A percentile compares a stretch with the other conserved stretches of the same genome.
Evolutionary conservation across 2,113 vertebrate genomes (phyloP).

Genomic region (Mystacornis crossleyi): DNA sequence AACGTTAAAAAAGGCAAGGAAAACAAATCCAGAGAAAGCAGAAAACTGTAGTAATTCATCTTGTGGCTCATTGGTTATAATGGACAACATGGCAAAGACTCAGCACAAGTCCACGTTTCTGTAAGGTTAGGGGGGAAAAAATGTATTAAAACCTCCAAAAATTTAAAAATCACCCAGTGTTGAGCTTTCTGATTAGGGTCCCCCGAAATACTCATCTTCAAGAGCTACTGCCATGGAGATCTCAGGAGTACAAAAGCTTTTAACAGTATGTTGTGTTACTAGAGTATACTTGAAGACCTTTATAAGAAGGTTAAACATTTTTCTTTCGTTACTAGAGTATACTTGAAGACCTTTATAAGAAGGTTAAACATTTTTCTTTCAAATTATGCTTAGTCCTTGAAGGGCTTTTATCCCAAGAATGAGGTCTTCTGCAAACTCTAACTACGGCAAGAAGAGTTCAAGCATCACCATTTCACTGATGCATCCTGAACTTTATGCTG

Average conservation of each 20-base stretch:
- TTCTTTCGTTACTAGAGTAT: neutral
- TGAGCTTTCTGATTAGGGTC: neutral
- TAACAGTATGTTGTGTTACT: neutral
- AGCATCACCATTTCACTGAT: neutral
- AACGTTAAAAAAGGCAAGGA: neutral
- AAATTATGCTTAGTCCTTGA: neutral
- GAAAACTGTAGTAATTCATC: neutral
- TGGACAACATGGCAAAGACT: neutral
- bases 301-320: neutral
- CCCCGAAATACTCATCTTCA: neutral
- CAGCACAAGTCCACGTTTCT: neutral
- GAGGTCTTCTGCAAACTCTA: neutral
- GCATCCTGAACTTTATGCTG: neutral
- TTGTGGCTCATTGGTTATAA: neutral
- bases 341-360: neutral
- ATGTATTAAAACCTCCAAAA: neutral
- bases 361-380: neutral
- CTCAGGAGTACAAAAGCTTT: neutral
- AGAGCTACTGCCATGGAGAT: neutral
- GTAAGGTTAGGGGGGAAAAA: neutral
- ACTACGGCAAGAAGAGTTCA: neutral
- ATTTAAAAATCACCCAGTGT: neutral
- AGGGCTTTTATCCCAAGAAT: neutral
- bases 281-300: neutral
- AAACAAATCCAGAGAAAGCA: neutral